A percentile compares a stretch with the other conserved stretches of the same genome.
phyloP scores from a whole-genome alignment of 2,797 vertebrate species.

The Hyperoplus lanceolatus region DNA sequence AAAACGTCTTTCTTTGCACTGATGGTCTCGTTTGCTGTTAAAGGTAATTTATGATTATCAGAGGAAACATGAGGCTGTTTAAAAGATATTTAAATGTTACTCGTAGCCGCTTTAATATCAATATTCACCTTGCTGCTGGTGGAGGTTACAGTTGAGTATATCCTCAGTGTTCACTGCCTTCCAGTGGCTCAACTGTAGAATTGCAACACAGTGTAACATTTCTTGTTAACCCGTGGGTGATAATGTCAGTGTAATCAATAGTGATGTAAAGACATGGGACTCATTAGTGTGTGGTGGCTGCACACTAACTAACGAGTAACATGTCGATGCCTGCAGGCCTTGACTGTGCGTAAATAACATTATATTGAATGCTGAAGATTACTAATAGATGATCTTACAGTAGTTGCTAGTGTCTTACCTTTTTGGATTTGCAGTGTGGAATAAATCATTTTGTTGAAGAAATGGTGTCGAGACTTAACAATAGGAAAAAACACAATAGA shows the following conservation, averaged over 20 bases:
- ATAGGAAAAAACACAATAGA: too few species aligned
- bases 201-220: conserved; percentile 10
- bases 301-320: too few species aligned
- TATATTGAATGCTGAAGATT: background rate
- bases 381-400: background rate
- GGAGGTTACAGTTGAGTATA: too few species aligned
- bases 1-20: background rate
- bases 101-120: too few species aligned
- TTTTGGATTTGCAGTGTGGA: too few species aligned
- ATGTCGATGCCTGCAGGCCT: too few species aligned
- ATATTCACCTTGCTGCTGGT: background rate
- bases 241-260: background rate
- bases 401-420: background rate
- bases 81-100: too few species aligned
- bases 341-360: background rate
- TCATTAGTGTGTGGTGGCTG: background rate
- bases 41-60: too few species aligned
- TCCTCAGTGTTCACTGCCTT: conserved; percentile 3
- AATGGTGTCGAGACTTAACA: too few species aligned
- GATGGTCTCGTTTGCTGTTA: background rate
- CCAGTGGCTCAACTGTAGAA: conserved; percentile 30
- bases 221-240: too few species aligned
- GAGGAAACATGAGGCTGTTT: too few species aligned
- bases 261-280: background rate
- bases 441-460: too few species aligned